A percentile compares a stretch with the other conserved stretches of the same genome.
Conservation (phyloP, 2,888 invertebrate species). For the Dione juno region DNA sequence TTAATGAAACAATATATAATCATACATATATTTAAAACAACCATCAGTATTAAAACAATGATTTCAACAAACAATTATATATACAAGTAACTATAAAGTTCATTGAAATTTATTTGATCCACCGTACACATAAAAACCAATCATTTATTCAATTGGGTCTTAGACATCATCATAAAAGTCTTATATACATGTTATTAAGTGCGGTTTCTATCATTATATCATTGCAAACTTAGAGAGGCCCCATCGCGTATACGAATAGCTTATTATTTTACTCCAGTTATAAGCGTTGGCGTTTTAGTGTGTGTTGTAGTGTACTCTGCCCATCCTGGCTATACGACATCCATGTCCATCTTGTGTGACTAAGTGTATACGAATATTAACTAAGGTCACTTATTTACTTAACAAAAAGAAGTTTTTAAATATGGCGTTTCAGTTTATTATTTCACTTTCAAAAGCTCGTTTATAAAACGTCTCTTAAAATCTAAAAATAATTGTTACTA, state of each 20-base stretch:
- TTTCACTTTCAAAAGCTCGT: too few species aligned
- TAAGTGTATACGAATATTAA: not conserved
- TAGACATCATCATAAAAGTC: constrained; percentile 32
- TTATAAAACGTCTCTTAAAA: too few species aligned
- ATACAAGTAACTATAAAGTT: not conserved
- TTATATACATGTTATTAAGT: constrained; percentile 36
- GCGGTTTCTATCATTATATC: constrained; percentile 51
- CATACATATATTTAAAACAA: not conserved
- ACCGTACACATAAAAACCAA: not conserved
- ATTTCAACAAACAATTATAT: not conserved
- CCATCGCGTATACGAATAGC: constrained; percentile 59
- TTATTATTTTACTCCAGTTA: constrained; percentile 31
- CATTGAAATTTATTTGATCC: not conserved
- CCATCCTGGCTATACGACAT: too few species aligned
- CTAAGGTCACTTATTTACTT: too few species aligned
- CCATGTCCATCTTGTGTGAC: too few species aligned
- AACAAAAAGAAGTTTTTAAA: too few species aligned
- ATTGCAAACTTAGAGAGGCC: constrained; percentile 65
- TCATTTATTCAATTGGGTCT: constrained; percentile 22
- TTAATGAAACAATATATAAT: not conserved
- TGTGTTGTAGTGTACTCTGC: too few species aligned
- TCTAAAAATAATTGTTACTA: too few species aligned
- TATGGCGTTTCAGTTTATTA: not conserved
- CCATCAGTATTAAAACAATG: not conserved
- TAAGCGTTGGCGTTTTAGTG: constrained; percentile 38